Evolutionary conservation across 2,113 vertebrate genomes (phyloP).

Genomic region (Catharus bicknelli): DNA sequence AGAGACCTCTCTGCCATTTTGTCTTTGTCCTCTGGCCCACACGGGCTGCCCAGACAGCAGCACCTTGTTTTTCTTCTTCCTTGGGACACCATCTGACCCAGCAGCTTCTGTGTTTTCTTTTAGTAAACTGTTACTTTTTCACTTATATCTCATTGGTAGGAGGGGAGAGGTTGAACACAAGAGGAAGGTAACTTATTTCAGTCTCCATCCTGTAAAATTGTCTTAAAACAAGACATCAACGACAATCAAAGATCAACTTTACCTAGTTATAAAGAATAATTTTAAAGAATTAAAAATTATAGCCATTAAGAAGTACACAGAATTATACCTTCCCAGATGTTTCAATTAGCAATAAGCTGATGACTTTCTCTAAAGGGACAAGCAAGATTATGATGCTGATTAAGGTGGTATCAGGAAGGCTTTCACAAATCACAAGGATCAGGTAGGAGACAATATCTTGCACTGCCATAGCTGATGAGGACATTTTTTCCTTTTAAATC

Average conservation of each 20-base stretch:
- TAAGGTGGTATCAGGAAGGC: neutral
- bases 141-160: neutral
- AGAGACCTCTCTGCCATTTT: rapidly evolving
- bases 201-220: neutral
- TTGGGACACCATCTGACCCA: neutral
- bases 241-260: neutral
- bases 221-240: neutral
- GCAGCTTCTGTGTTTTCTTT: neutral
- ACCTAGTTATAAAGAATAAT: neutral
- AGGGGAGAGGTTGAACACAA: neutral
- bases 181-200: neutral
- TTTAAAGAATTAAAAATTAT: neutral
- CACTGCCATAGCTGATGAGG: neutral
- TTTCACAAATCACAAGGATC: neutral
- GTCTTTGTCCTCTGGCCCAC: neutral
- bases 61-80: too few species aligned
- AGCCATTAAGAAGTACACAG: neutral
- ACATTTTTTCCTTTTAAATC: neutral
- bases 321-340: neutral
- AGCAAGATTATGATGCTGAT: neutral
- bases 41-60: rapidly evolving
- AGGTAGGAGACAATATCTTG: neutral
- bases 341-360: neutral
- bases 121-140: neutral
- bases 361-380: neutral